phyloP scores from a whole-genome alignment of 1,140 invertebrate genomes.

The Laupala kohalensis region DNA sequence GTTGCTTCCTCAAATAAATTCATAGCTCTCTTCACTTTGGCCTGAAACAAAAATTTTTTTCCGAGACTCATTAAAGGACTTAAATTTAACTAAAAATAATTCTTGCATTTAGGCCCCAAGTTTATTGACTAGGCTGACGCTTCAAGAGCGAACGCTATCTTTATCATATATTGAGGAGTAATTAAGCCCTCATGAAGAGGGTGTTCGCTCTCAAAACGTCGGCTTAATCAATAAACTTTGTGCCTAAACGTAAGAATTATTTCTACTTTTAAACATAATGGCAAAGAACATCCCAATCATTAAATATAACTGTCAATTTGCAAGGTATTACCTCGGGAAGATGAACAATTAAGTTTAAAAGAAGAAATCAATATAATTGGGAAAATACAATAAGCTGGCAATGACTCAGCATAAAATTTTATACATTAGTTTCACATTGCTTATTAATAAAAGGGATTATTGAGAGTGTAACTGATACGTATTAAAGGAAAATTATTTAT shows the following conservation, averaged over 20 bases:
- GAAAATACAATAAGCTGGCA: not conserved
- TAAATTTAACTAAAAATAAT: not conserved
- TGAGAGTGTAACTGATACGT: not conserved
- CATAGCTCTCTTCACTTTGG: conserved; percentile 53
- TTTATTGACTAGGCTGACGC: too few species aligned
- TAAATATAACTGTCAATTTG: too few species aligned
- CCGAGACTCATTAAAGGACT: not conserved
- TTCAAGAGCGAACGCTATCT: too few species aligned
- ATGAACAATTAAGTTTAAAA: not conserved
- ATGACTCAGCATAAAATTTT: not conserved
- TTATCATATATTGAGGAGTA: too few species aligned
- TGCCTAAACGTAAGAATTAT: too few species aligned
- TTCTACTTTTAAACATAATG: too few species aligned
- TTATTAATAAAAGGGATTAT: not conserved
- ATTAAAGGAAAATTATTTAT: not conserved
- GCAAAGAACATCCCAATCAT: too few species aligned
- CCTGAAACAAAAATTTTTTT: conserved; percentile 30
- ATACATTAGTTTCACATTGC: not conserved
- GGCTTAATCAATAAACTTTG: too few species aligned
- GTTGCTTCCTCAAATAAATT: conserved; percentile 63
- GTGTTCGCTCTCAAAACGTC: too few species aligned
- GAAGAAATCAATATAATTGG: not conserved
- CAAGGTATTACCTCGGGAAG: too few species aligned
- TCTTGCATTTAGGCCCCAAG: too few species aligned
- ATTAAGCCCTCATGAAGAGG: too few species aligned